Base-by-base conservation (phyloP, 2,113 vertebrate genomes). In the Protobothrops flavoviridis region DNA sequence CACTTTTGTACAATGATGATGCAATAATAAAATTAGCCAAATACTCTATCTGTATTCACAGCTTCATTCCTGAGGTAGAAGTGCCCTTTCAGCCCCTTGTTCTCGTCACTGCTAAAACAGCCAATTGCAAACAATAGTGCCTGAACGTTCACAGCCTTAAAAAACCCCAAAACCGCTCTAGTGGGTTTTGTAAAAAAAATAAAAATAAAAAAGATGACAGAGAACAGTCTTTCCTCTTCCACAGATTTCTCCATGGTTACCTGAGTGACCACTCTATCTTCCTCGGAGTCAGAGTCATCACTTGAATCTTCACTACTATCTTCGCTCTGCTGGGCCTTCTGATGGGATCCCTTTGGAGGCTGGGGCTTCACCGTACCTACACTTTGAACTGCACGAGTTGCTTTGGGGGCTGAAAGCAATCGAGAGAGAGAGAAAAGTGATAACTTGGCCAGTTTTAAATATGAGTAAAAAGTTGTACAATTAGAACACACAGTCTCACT, bases 281-380 rank as follows among this genome's bases (percentile, higher is more conserved):
- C 94, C 21, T 97, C 96, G 1, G 95, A 95, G 85, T 96, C 96
- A 0, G 96, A 96, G 17, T 96, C 95, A 69, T 96, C 61, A 0
- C 93, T 96, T 64, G 97, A 97, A 93, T 96, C 95, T 20, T 95
- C 93, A 0, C 96, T 97, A 91, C 95, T 97, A 39, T 74, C 91
- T 55, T 56, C 94, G 69, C 91, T 24, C 17, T 89, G 94, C 59
- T 95, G 81, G 0, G 26, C 45, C 33, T 94, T 43, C n/a, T 92
- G 86, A 0, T 3, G 93, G 1, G 69, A 17, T 21, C 29, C 81
- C 33, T 86, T 9, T 20, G 48, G 33, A 56, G 90, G 10, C 0
- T 8, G 48, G 17, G 91, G n/a, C 59, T 95, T 96, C 91, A 93
- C 94, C 26, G 3, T 55, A 0, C 26, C n/a, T 12, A 53, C 1